phyloP scores from a whole-genome alignment of 2,888 invertebrate species.

The Pammene fasciana region DNA sequence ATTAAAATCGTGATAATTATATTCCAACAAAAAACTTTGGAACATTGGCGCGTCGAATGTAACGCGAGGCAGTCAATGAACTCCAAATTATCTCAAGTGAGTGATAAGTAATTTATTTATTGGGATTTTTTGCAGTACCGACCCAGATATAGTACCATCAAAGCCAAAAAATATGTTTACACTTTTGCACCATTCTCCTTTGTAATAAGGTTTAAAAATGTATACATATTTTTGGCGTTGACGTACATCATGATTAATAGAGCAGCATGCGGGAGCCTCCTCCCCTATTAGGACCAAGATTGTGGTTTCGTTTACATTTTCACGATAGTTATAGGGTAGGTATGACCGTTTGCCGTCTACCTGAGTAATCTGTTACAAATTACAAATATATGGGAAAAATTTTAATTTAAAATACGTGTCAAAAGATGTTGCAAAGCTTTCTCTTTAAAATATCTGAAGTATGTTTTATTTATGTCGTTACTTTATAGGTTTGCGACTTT shows the following conservation, averaged over 20 bases:
- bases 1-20: constrained; percentile 32
- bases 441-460: too few relatives aligned
- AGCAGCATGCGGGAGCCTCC: constrained; percentile 53
- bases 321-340: background rate
- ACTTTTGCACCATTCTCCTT: too few relatives aligned
- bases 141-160: constrained; percentile 53
- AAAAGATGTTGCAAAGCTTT: too few relatives aligned
- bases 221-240: too few relatives aligned
- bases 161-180: too few relatives aligned
- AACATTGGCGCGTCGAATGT: constrained; percentile 43
- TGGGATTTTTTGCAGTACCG: constrained; percentile 53
- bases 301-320: background rate
- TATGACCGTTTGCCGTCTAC: too few relatives aligned
- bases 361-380: too few relatives aligned
- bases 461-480: too few relatives aligned
- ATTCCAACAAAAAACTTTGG: constrained; percentile 38
- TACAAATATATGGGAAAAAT: too few relatives aligned
- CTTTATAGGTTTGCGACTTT: too few relatives aligned
- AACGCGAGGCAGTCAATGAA: constrained; percentile 57
- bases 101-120: constrained; percentile 56
- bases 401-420: too few relatives aligned
- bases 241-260: constrained; percentile 55
- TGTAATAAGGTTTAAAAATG: too few relatives aligned
- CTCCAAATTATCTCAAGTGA: constrained; percentile 59
- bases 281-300: constrained; percentile 38